These are phyloP conservation scores for Craterocephalus amniculus DNA, from an alignment of 2,797 vertebrate species.

Conservation along the genomic window DNA sequence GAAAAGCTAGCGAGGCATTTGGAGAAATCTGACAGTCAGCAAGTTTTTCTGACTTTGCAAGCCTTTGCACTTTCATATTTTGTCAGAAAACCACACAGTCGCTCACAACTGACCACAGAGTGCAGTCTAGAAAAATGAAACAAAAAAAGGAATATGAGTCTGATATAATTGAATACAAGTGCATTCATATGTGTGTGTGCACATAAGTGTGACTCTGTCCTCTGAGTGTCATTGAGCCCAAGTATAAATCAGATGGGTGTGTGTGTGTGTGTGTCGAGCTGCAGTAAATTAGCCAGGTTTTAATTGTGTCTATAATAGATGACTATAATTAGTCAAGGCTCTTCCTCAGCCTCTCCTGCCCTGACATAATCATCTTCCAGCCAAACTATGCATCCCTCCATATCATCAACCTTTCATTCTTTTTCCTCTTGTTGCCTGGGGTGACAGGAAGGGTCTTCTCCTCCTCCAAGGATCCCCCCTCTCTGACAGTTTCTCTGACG, in stretches of 20 bases:
- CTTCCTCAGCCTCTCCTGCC: constrained; percentile 72
- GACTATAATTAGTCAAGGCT: constrained; percentile 83
- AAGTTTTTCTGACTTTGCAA: not conserved
- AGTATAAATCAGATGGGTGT: constrained; percentile 83
- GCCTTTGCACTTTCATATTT: not conserved
- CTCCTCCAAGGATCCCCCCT: constrained; percentile 53
- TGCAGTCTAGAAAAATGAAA: too few species aligned
- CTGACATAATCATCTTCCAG: constrained; percentile 78
- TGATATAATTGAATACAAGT: constrained; percentile 30
- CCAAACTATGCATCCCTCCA: constrained; percentile 68
- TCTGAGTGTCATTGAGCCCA: constrained; percentile 80
- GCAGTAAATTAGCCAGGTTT: constrained; percentile 81
- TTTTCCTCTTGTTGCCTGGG: constrained; percentile 60
- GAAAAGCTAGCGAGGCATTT: not conserved
- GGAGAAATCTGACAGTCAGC: not conserved
- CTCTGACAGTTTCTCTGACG: constrained; percentile 41
- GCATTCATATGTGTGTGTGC: constrained; percentile 26
- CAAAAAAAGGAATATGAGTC: too few species aligned
- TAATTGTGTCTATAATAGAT: constrained; percentile 85
- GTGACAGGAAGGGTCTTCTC: constrained; percentile 70
- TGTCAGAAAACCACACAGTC: not conserved
- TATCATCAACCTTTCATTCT: constrained; percentile 60
- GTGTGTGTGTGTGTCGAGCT: constrained; percentile 71
- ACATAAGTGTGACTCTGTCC: constrained; percentile 62
- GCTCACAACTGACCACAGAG: not conserved